These are phyloP conservation scores for Pygmarrhopalites habei DNA, from an alignment of 1,140 invertebrate species.

Conservation along the genomic window DNA sequence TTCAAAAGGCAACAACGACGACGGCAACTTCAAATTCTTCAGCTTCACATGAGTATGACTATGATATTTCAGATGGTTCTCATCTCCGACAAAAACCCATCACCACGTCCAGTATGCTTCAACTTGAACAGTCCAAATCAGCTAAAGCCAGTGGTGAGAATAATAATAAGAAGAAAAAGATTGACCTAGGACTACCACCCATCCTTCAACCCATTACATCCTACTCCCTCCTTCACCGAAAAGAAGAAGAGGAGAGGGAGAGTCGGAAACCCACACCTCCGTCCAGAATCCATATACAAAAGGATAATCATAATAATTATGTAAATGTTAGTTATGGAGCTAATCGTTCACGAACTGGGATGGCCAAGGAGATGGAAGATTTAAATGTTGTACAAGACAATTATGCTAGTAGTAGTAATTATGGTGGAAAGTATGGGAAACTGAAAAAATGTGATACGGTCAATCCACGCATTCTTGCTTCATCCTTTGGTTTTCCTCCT, in stretches of 20 bases:
- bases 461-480: slow-evolving; percentile 9
- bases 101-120: not conserved
- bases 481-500: not conserved
- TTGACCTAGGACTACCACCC: not conserved
- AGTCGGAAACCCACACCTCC: not conserved
- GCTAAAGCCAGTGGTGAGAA: not conserved
- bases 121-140: not conserved
- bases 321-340: slow-evolving; percentile 12
- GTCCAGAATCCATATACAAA: not conserved
- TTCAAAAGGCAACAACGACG: slow-evolving; percentile 13
- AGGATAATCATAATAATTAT: slow-evolving; percentile 15
- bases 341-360: slow-evolving; percentile 6
- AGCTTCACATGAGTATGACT: slow-evolving; percentile 4
- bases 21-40: not conserved
- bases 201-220: not conserved
- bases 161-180: not conserved
- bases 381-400: not conserved
- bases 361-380: slow-evolving; percentile 24
- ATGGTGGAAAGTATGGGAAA: slow-evolving; percentile 1
- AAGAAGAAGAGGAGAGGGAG: no score
- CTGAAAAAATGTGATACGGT: slow-evolving; percentile 31
- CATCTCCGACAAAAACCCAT: slow-evolving; percentile 5
- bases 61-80: slow-evolving; percentile 5
- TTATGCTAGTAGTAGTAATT: not conserved
- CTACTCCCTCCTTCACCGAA: not conserved